These are phyloP conservation scores for Nymphalis polychloros DNA, from an alignment of 2,888 invertebrate species.

Conservation along the genomic window DNA sequence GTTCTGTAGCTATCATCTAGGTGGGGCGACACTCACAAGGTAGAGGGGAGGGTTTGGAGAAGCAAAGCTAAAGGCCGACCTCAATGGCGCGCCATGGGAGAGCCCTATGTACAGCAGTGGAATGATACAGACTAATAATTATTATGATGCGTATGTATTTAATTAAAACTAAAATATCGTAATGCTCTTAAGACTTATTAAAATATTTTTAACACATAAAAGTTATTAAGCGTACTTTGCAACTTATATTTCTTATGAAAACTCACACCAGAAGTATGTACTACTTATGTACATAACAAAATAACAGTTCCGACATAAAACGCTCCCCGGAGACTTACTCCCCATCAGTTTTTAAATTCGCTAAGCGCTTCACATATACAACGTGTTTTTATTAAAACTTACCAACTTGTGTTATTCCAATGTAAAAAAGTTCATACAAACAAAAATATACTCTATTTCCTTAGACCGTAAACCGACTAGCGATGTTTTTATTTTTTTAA, in stretches of 20 bases:
- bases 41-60: no score
- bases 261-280: neutral
- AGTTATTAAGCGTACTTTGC: neutral
- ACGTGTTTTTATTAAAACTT: conserved; percentile 62
- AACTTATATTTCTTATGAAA: neutral
- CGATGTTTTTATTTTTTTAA: conserved; percentile 36
- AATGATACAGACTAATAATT: no score
- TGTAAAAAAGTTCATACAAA: conserved; percentile 19
- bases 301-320: conserved; percentile 44
- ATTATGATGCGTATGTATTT: no score
- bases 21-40: no score
- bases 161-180: no score
- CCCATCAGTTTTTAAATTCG: conserved; percentile 68
- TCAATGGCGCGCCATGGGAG: no score
- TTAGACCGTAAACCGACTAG: conserved; percentile 6
- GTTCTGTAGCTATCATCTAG: no score
- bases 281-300: conserved; percentile 14
- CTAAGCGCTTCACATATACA: conserved; percentile 65
- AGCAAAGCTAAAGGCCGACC: no score
- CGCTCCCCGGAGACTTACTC: conserved; percentile 52
- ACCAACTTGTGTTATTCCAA: conserved; percentile 45
- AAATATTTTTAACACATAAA: no score
- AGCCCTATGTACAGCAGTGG: no score
- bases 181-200: no score
- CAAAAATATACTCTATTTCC: conserved; percentile 37